Evolutionary conservation across 2,113 vertebrate species (phyloP).

Genomic region (Anolis carolinensis): DNA sequence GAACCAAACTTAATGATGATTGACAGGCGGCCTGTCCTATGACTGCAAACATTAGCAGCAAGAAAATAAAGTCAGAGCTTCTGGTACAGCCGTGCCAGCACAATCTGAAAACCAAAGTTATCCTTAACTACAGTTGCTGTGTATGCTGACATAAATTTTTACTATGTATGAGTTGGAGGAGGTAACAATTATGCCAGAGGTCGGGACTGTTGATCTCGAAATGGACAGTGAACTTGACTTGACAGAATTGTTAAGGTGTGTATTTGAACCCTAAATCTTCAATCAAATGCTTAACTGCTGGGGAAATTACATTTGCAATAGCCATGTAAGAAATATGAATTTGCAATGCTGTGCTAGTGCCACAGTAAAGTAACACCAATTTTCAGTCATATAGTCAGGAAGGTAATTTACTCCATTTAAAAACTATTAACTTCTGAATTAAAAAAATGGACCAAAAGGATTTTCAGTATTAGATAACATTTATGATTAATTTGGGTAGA

Average conservation of each 20-base stretch:
- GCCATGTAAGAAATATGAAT: background rate
- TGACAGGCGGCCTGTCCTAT: too few relatives aligned
- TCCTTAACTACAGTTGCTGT: background rate
- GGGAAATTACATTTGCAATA: background rate
- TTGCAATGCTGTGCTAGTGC: fast-evolving
- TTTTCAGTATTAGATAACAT: background rate
- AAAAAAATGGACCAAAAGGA: background rate
- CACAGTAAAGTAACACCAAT: fast-evolving
- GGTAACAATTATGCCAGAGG: background rate
- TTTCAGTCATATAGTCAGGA: background rate
- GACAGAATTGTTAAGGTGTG: too few relatives aligned
- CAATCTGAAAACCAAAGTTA: background rate
- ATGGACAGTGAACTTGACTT: too few relatives aligned
- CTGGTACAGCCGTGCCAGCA: too few relatives aligned
- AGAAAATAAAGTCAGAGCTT: too few relatives aligned
- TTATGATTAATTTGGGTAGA: background rate
- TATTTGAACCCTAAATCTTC: too few relatives aligned
- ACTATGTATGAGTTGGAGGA: too few relatives aligned
- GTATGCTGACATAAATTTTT: background rate
- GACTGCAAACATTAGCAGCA: too few relatives aligned
- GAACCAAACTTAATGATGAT: too few relatives aligned
- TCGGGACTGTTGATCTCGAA: background rate
- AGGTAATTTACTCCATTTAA: background rate
- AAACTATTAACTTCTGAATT: background rate
- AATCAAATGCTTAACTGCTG: background rate